These are phyloP conservation scores for Fissipunctia ypsillon DNA, from an alignment of 2,888 invertebrate species.

Conservation along the genomic window DNA sequence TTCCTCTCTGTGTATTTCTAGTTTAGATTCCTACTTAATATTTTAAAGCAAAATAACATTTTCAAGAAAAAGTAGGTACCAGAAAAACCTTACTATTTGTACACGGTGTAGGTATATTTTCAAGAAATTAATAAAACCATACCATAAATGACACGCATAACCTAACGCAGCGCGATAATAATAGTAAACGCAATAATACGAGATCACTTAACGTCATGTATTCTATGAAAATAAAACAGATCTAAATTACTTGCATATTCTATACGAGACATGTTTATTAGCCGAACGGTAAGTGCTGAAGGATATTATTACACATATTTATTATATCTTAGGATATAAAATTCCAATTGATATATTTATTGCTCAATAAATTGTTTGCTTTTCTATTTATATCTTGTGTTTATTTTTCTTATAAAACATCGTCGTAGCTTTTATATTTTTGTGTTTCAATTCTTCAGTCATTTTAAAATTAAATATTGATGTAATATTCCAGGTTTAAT, in stretches of 20 bases:
- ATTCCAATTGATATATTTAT: conserved; percentile 44
- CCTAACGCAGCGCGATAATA: background rate
- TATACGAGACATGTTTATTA: conserved; percentile 30
- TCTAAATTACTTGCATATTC: conserved; percentile 32
- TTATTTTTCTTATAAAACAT: conserved; percentile 7
- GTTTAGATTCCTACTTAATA: background rate
- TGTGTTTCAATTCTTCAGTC: background rate
- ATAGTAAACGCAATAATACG: conserved; percentile 14
- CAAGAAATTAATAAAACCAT: conserved; percentile 7
- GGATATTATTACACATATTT: conserved; percentile 36
- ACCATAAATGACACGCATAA: background rate
- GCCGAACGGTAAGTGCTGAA: conserved; percentile 46
- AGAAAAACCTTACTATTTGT: too few species aligned
- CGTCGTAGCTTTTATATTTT: background rate
- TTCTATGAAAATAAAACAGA: conserved; percentile 27
- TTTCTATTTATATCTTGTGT: conserved; percentile 12
- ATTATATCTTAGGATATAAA: conserved; percentile 35
- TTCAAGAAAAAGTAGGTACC: too few species aligned
- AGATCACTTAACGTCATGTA: conserved; percentile 14
- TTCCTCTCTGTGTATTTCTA: background rate
- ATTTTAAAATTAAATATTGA: conserved; percentile 1
- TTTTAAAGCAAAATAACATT: background rate
- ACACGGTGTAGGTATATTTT: too few species aligned
- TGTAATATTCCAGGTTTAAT: background rate
- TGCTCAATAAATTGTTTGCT: conserved; percentile 20